Conservation (phyloP, 2,888 invertebrate species). For the Ennomos fuscantarius region DNA sequence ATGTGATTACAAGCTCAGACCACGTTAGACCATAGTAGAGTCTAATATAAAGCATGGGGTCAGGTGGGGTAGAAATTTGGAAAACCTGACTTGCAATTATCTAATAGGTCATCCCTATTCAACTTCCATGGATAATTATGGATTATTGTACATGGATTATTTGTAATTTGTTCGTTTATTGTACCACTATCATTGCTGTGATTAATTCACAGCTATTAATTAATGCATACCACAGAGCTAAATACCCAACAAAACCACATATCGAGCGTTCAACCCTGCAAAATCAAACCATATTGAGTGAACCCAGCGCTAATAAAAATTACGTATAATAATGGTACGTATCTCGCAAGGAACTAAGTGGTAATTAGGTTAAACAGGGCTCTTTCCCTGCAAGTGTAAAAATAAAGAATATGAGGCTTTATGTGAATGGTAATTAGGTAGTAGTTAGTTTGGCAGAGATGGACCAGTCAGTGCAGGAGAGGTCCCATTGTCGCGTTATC, state of each 20-base stretch:
- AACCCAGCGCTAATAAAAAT: slow-evolving; percentile 45
- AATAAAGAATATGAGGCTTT: slow-evolving; percentile 53
- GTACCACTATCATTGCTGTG: background rate
- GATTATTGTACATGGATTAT: slow-evolving; percentile 11
- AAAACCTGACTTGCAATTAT: too few relatives aligned
- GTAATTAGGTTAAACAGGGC: slow-evolving; percentile 69
- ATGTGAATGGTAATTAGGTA: slow-evolving; percentile 54
- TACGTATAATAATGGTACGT: slow-evolving; percentile 58
- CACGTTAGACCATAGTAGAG: too few relatives aligned
- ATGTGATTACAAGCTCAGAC: too few relatives aligned
- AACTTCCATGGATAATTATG: slow-evolving; percentile 19
- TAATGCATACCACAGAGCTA: slow-evolving; percentile 6
- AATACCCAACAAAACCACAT: slow-evolving; percentile 23
- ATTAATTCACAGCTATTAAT: background rate
- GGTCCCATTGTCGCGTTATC: slow-evolving; percentile 80
- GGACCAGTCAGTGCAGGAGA: slow-evolving; percentile 70
- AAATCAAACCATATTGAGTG: slow-evolving; percentile 36
- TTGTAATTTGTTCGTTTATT: background rate
- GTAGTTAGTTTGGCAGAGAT: slow-evolving; percentile 63
- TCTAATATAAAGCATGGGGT: too few relatives aligned
- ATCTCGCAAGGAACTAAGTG: slow-evolving; percentile 59
- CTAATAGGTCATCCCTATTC: too few relatives aligned
- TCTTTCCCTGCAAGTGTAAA: slow-evolving; percentile 30
- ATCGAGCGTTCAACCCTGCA: slow-evolving; percentile 36
- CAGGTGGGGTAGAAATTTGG: too few relatives aligned